Evolutionary conservation across 35 echinoderm and acorn worm species (phyloP).

Genomic region (Apostichopus californicus): DNA sequence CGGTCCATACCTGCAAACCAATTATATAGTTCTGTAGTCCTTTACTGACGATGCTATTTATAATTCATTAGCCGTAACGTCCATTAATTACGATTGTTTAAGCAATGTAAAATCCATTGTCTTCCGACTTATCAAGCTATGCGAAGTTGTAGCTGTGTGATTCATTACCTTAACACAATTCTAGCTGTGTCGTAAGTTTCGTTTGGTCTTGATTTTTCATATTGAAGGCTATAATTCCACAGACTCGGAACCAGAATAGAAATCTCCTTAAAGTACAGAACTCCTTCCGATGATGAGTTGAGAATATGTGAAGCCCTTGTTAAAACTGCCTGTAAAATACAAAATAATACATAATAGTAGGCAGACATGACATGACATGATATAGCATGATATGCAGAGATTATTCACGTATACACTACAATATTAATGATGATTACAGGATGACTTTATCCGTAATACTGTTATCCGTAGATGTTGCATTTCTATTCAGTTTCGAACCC

Average conservation of each 20-base stretch:
- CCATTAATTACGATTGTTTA: too few relatives aligned
- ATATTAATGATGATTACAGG: too few relatives aligned
- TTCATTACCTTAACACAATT: conserved; percentile 25
- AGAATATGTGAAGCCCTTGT: background rate
- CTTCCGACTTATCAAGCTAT: too few relatives aligned
- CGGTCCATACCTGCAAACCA: too few relatives aligned
- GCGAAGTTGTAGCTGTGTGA: too few relatives aligned
- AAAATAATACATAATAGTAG: background rate
- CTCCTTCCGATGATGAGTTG: background rate
- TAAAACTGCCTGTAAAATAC: background rate
- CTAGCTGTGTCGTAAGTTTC: conserved; percentile 25
- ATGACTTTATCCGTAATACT: background rate
- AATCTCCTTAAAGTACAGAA: conserved; percentile 4
- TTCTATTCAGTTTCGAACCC: background rate
- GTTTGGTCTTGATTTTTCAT: conserved; percentile 15
- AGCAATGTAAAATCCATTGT: too few relatives aligned
- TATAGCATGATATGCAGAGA: too few relatives aligned
- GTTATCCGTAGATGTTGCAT: background rate
- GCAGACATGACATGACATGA: background rate
- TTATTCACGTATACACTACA: too few relatives aligned
- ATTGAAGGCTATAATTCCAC: background rate
- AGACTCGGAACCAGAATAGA: background rate
- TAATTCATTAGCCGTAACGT: too few relatives aligned
- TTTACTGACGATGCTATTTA: too few relatives aligned
- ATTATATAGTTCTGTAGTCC: too few relatives aligned